phyloP scores from a whole-genome alignment of 2,113 vertebrate species.

The Oreochromis niloticus region DNA sequence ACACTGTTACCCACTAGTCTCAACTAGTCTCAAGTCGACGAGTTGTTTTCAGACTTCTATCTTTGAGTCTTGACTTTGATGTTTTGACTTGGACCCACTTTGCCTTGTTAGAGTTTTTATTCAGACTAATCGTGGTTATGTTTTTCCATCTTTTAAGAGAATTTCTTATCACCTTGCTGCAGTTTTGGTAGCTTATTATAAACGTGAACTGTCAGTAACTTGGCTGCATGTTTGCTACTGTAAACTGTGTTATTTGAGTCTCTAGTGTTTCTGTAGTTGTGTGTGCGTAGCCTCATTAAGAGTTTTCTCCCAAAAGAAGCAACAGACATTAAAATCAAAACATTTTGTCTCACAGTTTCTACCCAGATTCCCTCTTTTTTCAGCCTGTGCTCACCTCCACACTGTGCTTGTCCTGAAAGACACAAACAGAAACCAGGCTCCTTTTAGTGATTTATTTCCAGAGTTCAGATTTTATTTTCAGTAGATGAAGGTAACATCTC shows the following conservation, averaged over 20 bases:
- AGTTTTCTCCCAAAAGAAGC: background rate
- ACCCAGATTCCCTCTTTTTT: background rate
- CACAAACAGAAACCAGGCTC: constrained; percentile 31
- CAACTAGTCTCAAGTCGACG: background rate
- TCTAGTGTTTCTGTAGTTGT: background rate
- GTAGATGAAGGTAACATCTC: background rate
- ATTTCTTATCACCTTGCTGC: background rate
- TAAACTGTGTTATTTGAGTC: background rate
- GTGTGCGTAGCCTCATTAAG: background rate
- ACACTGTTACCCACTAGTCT: background rate
- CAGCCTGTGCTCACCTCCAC: constrained; percentile 82
- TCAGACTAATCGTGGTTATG: background rate
- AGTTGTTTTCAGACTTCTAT: background rate
- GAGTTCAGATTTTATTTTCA: background rate
- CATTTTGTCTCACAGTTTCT: background rate
- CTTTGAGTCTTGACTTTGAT: background rate
- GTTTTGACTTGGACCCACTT: background rate
- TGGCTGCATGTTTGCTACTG: background rate
- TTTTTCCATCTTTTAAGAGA: background rate
- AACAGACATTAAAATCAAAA: background rate
- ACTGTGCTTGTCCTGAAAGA: constrained; percentile 85
- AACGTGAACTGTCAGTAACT: background rate
- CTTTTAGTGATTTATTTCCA: background rate
- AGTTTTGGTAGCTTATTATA: background rate
- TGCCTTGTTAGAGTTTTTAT: background rate